Conservation (phyloP, 2,888 invertebrate species). For the Chydorus sphaericus region DNA sequence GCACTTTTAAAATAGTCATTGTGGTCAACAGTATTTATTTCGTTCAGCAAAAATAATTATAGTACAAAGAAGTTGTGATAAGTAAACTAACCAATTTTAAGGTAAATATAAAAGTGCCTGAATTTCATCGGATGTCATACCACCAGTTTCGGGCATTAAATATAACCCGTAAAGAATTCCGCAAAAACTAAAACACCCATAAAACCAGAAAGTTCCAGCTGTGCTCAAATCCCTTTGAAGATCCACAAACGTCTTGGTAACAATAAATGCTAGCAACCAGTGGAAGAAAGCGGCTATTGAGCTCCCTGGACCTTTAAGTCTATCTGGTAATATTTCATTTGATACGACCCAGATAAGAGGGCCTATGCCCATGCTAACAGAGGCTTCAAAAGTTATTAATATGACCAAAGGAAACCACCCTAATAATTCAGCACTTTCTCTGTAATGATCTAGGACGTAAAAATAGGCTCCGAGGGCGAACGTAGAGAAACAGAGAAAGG, state of each 20-base stretch:
- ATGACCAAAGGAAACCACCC: slow-evolving; percentile 58
- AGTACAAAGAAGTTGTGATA: no score
- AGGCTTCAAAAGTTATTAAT: slow-evolving; percentile 57
- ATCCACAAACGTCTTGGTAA: slow-evolving; percentile 29
- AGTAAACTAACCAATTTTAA: no score
- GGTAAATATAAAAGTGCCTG: slow-evolving; percentile 34
- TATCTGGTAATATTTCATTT: slow-evolving; percentile 57
- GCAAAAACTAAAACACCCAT: slow-evolving; percentile 47
- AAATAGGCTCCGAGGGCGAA: slow-evolving; percentile 57
- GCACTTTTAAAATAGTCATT: no score
- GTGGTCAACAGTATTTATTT: no score
- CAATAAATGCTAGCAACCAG: slow-evolving; percentile 55
- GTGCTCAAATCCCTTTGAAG: slow-evolving; percentile 43
- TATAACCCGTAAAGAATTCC: slow-evolving; percentile 56
- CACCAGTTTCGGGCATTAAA: slow-evolving; percentile 70
- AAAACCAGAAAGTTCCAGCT: slow-evolving; percentile 61
- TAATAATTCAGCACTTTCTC: slow-evolving; percentile 26
- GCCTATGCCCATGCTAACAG: slow-evolving; percentile 66
- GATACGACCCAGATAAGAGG: slow-evolving; percentile 75
- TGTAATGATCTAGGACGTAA: slow-evolving; percentile 31
- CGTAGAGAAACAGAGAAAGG: slow-evolving; percentile 53
- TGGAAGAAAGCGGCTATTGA: slow-evolving; percentile 58
- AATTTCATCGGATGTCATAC: slow-evolving; percentile 61
- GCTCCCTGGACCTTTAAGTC: slow-evolving; percentile 55
- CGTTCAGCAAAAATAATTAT: no score